Conservation (phyloP, 1,140 invertebrate genomes). For the Pseudomyrmex gracilis region DNA sequence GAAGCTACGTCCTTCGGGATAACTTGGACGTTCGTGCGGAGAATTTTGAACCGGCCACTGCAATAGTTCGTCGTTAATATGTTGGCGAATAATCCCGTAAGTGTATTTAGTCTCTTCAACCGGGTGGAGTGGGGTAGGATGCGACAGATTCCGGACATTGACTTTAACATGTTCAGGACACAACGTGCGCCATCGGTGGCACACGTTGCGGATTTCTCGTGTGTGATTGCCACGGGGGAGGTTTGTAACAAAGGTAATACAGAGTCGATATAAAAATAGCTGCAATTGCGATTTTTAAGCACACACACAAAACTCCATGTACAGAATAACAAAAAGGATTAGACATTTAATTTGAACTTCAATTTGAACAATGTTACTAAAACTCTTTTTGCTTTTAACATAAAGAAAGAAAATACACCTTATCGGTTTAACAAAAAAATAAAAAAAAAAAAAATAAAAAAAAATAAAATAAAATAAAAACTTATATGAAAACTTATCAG, state of each 20-base stretch:
- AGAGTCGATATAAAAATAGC: neutral
- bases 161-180: slow-evolving; percentile 51
- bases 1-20: slow-evolving; percentile 54
- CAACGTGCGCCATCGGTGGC: slow-evolving; percentile 38
- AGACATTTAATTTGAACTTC: neutral
- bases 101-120: slow-evolving; percentile 56
- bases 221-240: neutral
- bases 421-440: neutral
- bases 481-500: neutral
- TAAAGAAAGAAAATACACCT: too few species aligned
- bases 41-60: slow-evolving; percentile 51
- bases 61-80: slow-evolving; percentile 55
- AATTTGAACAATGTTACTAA: too few species aligned
- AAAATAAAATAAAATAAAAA: neutral
- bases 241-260: slow-evolving; percentile 1
- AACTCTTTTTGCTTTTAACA: too few species aligned
- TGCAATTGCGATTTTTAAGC: too few species aligned
- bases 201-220: slow-evolving; percentile 10
- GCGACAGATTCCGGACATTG: slow-evolving; percentile 43
- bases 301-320: neutral
- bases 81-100: slow-evolving; percentile 54
- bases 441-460: slow-evolving; percentile 2
- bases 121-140: neutral
- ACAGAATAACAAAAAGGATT: neutral
- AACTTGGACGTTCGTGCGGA: slow-evolving; percentile 57